Conservation (phyloP, 2,113 vertebrate species). For the Actenoides hombroni region DNA sequence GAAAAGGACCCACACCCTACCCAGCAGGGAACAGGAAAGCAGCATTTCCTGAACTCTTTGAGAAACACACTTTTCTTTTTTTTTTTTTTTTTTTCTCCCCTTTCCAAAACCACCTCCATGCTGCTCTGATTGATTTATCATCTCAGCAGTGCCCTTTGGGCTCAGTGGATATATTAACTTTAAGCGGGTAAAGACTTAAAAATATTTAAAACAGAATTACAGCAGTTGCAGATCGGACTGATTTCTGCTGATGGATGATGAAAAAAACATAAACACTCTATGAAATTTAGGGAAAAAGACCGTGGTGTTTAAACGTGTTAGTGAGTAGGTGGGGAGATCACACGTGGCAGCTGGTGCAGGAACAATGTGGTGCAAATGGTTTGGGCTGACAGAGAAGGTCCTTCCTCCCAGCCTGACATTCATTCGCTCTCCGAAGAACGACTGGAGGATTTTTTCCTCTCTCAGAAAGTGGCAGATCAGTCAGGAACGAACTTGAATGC, state of each 20-base stretch:
- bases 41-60: not conserved
- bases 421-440: not conserved
- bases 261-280: not conserved
- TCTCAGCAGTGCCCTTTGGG: not conserved
- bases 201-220: not conserved
- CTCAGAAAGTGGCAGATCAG: not conserved
- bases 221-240: not conserved
- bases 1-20: not conserved
- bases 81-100: not conserved
- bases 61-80: not conserved
- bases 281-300: not conserved
- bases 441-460: not conserved
- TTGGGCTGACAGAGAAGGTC: not conserved
- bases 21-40: not conserved
- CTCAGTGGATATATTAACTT: constrained; percentile 1
- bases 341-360: not conserved
- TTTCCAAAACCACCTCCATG: not conserved
- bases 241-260: not conserved
- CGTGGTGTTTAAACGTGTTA: not conserved
- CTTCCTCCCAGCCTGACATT: not conserved
- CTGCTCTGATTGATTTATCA: not conserved
- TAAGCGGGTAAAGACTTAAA: not conserved
- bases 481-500: not conserved
- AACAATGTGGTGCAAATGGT: not conserved
- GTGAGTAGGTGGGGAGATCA: not conserved